phyloP scores from a whole-genome alignment of 2,797 vertebrate genomes.

The Mareca strepera region DNA sequence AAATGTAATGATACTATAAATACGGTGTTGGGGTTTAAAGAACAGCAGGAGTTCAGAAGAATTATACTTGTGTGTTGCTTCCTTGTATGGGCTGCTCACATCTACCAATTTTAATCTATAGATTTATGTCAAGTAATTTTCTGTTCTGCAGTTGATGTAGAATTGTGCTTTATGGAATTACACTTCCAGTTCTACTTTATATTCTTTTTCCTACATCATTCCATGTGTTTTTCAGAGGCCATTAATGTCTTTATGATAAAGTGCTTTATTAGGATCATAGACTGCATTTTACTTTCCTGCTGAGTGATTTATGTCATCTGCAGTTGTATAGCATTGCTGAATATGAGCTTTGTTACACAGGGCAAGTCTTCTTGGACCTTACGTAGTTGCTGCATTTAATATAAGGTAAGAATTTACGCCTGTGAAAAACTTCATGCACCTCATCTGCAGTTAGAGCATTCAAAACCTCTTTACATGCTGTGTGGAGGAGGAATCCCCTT shows the following conservation, averaged over 20 bases:
- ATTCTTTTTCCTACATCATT: neutral
- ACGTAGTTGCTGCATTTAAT: neutral
- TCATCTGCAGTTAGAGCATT: neutral
- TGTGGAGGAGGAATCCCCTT: neutral
- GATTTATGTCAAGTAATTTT: neutral
- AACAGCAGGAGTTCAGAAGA: too few relatives aligned
- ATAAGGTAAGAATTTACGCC: neutral
- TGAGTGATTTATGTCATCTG: neutral
- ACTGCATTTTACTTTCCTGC: neutral
- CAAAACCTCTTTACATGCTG: neutral
- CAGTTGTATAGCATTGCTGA: neutral
- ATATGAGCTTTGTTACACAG: neutral
- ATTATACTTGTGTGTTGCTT: neutral
- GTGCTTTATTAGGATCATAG: neutral
- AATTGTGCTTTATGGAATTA: neutral
- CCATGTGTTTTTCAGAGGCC: neutral
- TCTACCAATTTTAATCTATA: neutral
- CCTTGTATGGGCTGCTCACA: neutral
- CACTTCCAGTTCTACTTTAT: neutral
- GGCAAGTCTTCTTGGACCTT: neutral
- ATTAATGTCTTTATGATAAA: neutral
- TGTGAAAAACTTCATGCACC: neutral
- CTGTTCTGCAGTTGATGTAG: neutral
- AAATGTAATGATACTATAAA: neutral
- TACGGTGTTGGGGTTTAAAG: neutral